Conservation (phyloP, 2,888 invertebrate species). For the Synanthedon vespiformis region DNA sequence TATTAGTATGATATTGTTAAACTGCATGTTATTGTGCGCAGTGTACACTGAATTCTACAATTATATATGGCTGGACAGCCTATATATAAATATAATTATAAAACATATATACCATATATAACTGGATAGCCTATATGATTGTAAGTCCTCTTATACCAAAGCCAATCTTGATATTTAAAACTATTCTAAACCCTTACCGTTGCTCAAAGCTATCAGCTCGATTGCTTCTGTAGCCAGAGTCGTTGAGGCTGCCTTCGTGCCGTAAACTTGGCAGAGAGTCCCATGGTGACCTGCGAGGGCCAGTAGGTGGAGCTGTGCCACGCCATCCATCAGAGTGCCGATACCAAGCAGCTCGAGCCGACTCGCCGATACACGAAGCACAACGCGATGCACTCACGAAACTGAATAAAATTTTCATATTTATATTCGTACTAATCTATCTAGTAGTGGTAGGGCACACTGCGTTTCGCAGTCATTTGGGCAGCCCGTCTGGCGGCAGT, state of each 20-base stretch:
- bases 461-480: too few species aligned
- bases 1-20: too few species aligned
- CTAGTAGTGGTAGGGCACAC: too few species aligned
- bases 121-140: too few species aligned
- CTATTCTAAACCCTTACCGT: constrained; percentile 66
- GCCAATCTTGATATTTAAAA: background rate
- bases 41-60: background rate
- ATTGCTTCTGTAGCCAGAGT: constrained; percentile 88
- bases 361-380: constrained; percentile 90
- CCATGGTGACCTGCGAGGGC: constrained; percentile 86
- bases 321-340: constrained; percentile 91
- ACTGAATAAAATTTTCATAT: constrained; percentile 20
- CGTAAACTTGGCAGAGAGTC: constrained; percentile 87
- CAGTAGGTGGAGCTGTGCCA: constrained; percentile 61
- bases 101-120: too few species aligned
- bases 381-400: constrained; percentile 77
- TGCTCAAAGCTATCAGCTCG: constrained; percentile 89
- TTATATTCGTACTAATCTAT: too few species aligned
- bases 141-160: background rate
- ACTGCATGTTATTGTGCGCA: background rate
- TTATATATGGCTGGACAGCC: too few species aligned
- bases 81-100: too few species aligned
- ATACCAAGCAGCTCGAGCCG: constrained; percentile 90
- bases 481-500: too few species aligned
- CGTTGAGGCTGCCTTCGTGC: constrained; percentile 87